Evolutionary conservation across 1,140 invertebrate species (phyloP), one percentile per base, ranked within the genome.

Genomic region (Oryctes rhinoceros): DNA sequence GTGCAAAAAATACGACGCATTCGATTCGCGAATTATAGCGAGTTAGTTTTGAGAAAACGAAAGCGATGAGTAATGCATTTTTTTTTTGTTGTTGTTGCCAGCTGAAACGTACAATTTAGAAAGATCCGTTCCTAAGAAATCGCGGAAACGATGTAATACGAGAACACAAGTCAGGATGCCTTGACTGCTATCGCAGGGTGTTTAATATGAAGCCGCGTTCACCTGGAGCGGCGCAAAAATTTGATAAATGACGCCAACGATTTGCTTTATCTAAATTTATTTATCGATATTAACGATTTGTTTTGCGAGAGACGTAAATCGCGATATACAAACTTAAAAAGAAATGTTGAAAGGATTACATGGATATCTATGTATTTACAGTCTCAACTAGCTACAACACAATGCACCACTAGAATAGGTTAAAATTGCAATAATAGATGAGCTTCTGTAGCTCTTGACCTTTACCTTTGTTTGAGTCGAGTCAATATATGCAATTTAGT

Each of bases 381-480:
- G 9, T 44, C 9, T 44, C 9, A 44, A 4, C 9, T 44, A 30
- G 24, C 0, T 30, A 30, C 24, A 30, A 30, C 24, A 10, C 39
- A 44, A 44, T 44, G 39, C 5, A 5, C 1, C 9, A 44, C n/a
- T 18, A 59, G 53, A 59, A n/a, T 59, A 59, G 53, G 53, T 59
- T 59, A 59, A 59, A 59, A 59, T 59, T 59, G 18, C n/a, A 59
- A 59, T 59, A 59, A 18, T 7, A 59, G 53, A 59, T 59, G 13
- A 18, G 53, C 15, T 7, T 18, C 5, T 20, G 53, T 59, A 59
- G 15, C 18, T 6, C 15, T 59, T 18, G 15, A 59, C 53, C 53
- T 59, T 59, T 18, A 18, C 15, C 53, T 59, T 59, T 18, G 18
- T 7, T 18, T 7, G 5, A 53, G 53, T n/a, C 53, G 18, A 18